Conservation (phyloP, 2,113 vertebrate species). For the Cnemophilus loriae region DNA sequence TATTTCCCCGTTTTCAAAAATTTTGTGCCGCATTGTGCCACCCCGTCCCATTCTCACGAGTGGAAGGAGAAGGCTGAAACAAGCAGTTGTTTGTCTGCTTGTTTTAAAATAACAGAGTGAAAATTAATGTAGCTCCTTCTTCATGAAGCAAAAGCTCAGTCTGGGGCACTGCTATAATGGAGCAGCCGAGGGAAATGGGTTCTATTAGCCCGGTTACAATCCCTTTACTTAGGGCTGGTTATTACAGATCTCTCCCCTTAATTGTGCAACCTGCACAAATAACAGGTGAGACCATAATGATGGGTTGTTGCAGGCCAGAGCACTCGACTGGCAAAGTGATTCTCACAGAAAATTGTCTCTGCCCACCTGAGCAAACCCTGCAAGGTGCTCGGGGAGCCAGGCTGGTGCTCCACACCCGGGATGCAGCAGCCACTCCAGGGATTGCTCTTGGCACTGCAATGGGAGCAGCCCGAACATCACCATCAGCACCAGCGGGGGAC, state of each 20-base stretch:
- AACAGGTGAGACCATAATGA: neutral
- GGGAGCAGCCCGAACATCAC: neutral
- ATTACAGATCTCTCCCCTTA: constrained; percentile 21
- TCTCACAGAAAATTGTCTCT: constrained; percentile 24
- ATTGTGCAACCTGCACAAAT: constrained; percentile 32
- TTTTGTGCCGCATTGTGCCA: neutral
- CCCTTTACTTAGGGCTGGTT: constrained; percentile 13
- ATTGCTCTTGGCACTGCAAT: neutral
- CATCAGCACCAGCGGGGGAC: neutral
- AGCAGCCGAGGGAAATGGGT: neutral
- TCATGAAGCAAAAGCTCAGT: neutral
- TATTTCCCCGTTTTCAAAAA: neutral
- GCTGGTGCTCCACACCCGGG: neutral
- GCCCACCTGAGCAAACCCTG: constrained; percentile 11
- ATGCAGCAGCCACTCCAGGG: neutral
- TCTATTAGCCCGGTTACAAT: constrained; percentile 1
- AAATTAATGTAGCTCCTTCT: neutral
- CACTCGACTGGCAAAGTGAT: neutral
- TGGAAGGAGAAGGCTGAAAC: neutral
- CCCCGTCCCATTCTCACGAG: neutral
- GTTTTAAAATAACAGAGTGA: neutral
- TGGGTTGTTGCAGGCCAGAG: neutral
- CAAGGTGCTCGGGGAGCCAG: neutral
- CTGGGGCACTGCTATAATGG: neutral
- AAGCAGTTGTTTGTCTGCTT: neutral